phyloP scores from a whole-genome alignment of 2,113 vertebrate species.

The Cricetomys ansorgei region DNA sequence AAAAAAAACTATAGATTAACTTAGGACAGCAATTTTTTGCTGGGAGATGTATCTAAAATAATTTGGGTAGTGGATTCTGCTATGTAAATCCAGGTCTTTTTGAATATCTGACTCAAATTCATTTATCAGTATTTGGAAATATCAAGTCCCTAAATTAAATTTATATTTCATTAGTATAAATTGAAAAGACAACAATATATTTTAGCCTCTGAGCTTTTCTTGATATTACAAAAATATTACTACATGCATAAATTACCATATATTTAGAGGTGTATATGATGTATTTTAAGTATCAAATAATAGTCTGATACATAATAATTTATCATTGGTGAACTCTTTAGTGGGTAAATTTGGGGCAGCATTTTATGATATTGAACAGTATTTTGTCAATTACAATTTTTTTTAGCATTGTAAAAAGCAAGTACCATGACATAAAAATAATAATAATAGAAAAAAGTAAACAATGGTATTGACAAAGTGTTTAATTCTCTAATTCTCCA shows the following conservation, averaged over 20 bases:
- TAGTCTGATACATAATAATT: background rate
- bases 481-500: background rate
- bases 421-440: background rate
- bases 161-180: slow-evolving; percentile 23
- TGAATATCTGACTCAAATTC: background rate
- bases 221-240: background rate
- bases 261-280: background rate
- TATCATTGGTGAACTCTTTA: background rate
- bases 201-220: background rate
- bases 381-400: background rate
- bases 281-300: background rate
- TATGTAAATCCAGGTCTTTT: background rate
- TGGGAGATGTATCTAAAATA: background rate
- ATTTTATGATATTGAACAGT: background rate
- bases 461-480: background rate
- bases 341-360: background rate
- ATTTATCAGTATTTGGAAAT: background rate
- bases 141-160: background rate
- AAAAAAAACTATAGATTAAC: background rate
- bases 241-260: background rate
- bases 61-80: background rate
- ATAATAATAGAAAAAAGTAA: background rate
- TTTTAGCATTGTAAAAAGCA: background rate
- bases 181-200: background rate
- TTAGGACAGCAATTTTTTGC: background rate